A percentile compares a stretch with the other conserved stretches of the same genome.
These are phyloP conservation scores for Lamellibrachia satsuma DNA, from an alignment of 2,888 invertebrate species.

Conservation along the genomic window DNA sequence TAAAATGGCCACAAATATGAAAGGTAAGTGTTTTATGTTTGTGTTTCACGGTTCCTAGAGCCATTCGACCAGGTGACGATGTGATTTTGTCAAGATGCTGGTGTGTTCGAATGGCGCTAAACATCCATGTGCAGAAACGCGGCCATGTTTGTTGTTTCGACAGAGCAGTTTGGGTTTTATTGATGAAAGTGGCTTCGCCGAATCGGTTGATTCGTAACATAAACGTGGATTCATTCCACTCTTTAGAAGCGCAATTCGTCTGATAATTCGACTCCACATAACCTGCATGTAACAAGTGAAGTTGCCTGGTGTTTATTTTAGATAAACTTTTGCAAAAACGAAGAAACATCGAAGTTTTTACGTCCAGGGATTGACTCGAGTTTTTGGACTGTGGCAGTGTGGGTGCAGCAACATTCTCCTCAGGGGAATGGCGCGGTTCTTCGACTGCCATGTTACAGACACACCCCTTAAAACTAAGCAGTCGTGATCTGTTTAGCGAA, in stretches of 20 bases:
- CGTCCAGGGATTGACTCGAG: slow-evolving; percentile 13
- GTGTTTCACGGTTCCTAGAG: slow-evolving; percentile 3
- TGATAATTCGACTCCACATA: neutral
- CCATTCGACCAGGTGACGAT: neutral
- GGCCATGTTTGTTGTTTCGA: slow-evolving; percentile 17
- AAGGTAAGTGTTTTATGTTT: slow-evolving; percentile 7
- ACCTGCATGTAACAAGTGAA: neutral
- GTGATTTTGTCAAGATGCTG: slow-evolving; percentile 13
- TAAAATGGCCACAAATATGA: slow-evolving; percentile 13
- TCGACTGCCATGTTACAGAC: neutral
- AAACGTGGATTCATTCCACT: neutral
- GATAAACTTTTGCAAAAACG: slow-evolving; percentile 10
- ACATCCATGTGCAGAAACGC: slow-evolving; percentile 17
- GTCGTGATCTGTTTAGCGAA: neutral
- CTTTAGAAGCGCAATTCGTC: neutral
- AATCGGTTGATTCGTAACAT: slow-evolving; percentile 5
- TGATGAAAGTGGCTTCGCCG: slow-evolving; percentile 17
- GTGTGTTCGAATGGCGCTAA: slow-evolving; percentile 13
- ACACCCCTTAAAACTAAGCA: neutral
- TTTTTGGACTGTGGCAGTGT: neutral
- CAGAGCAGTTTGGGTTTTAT: neutral
- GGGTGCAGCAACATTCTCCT: neutral
- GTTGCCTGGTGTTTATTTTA: neutral
- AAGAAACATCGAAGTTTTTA: slow-evolving; percentile 8
- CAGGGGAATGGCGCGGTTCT: neutral